These are phyloP conservation scores for Trogon surrucura DNA, from an alignment of 2,113 vertebrate species.

Conservation along the genomic window DNA sequence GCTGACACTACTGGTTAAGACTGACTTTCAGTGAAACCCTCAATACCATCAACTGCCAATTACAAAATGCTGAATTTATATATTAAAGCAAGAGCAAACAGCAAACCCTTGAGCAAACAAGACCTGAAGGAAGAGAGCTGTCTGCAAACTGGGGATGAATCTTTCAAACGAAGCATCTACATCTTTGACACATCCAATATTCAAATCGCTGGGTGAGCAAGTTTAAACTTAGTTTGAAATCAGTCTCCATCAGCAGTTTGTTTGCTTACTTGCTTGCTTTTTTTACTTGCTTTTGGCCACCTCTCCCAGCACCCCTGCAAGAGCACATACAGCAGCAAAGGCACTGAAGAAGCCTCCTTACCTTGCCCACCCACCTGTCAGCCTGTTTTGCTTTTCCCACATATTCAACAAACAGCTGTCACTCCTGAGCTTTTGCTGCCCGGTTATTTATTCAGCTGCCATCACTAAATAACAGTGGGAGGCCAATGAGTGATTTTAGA, in stretches of 20 bases:
- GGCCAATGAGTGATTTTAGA: constrained; percentile 10
- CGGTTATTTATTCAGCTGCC: constrained; percentile 60
- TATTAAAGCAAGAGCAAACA: neutral
- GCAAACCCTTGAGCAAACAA: neutral
- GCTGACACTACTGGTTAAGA: neutral
- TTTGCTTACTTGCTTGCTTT: neutral
- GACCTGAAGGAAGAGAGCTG: neutral
- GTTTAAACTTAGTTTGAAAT: constrained; percentile 37
- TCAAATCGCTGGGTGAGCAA: constrained; percentile 36
- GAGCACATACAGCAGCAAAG: neutral
- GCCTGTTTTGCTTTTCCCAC: neutral
- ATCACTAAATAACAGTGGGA: constrained; percentile 41
- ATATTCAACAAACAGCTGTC: constrained; percentile 49
- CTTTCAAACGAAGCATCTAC: neutral
- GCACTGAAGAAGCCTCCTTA: neutral
- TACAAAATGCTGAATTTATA: constrained; percentile 40
- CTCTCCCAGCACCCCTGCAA: neutral
- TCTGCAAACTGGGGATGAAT: neutral
- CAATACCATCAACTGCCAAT: neutral
- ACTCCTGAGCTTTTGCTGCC: constrained; percentile 42
- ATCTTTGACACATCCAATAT: constrained; percentile 11
- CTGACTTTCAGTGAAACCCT: neutral
- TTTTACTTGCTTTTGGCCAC: neutral
- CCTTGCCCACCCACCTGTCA: constrained; percentile 8
- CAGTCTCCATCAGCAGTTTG: constrained; percentile 30